Evolutionary conservation across 1,140 invertebrate genomes (phyloP), one percentile per base, ranked within the genome.

Genomic region (Drosophila seguyi): DNA sequence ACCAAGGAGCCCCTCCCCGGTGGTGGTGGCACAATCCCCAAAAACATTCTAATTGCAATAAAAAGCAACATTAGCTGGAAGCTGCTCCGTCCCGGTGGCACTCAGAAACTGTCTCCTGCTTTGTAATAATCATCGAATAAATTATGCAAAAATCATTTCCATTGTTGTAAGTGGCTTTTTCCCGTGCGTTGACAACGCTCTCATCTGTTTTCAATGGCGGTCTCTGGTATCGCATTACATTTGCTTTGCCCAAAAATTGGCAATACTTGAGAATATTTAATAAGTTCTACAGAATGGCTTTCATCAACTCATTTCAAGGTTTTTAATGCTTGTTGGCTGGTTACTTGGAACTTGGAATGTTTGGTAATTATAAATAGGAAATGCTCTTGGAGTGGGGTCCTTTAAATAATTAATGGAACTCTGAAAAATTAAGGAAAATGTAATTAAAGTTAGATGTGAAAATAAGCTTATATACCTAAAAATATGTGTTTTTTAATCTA

Each of bases 121-220:
- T 65, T 79, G 81, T 90, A 90, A 88, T 85, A 88, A 85, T 88
- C 85, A 90, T 85, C 85, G 85, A 90, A 88, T 88, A 85, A 88
- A 88, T 88, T 85, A 88, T 88, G 85, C 83, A 86, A 82, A 86
- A 86, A 86, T 86, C 83, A 86, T 86, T 86, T 79, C 83, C 79
- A 86, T 86, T 86, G 83, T 86, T 86, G 79, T 87, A 86, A 86
- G 83, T 86, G 83, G 75, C 79, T 87, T 81, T 77, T 82, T 62
- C 45, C 48, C 16, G 29, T 38, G 53, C 48, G 44, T 71, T 57
- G 56, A 34, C 56, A 69, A 42, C 66, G 45, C 41, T 42, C 66
- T 67, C 45, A 53, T 68, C 62, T 69, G 66, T 11, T 44, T 38
- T 39, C 29, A 20, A 11, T 14, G 48, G 10, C n/a, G n/a, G n/a